phyloP scores from a whole-genome alignment of 1,140 invertebrate genomes.

The Nephila pilipes region DNA sequence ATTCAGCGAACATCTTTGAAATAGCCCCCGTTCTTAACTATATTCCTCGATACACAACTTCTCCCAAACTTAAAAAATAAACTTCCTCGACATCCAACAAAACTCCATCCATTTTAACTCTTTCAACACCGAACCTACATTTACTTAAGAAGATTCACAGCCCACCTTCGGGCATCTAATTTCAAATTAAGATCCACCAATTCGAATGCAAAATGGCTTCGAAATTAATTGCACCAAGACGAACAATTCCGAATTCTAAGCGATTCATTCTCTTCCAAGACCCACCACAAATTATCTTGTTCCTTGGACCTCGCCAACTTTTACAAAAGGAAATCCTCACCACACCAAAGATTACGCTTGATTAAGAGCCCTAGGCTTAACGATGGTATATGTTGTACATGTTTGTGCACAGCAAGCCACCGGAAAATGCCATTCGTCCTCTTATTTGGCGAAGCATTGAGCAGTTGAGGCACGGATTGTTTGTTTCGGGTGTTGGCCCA shows the following conservation, averaged over 20 bases:
- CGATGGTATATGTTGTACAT: neutral
- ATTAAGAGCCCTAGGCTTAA: neutral
- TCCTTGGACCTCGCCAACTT: neutral
- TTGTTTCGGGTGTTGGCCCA: conserved; percentile 18
- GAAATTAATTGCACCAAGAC: conserved; percentile 16
- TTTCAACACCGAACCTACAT: no score
- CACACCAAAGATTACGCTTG: neutral
- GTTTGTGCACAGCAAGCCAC: neutral
- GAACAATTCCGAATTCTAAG: conserved; percentile 6
- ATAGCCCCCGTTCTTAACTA: no score
- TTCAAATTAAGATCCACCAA: conserved; percentile 9
- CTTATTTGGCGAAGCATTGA: neutral
- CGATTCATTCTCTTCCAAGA: conserved; percentile 12
- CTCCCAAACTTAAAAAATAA: no score
- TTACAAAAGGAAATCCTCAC: neutral
- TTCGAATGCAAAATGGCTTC: conserved; percentile 16
- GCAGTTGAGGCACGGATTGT: conserved; percentile 21
- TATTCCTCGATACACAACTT: no score
- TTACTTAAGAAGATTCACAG: neutral
- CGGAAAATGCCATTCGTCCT: neutral
- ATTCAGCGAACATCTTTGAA: no score
- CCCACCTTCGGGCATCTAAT: neutral
- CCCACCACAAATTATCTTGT: neutral
- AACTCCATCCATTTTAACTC: no score
- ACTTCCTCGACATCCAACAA: no score